Evolutionary conservation across 2,888 invertebrate species (phyloP).

Genomic region (Hirtodrosophila trivittata): DNA sequence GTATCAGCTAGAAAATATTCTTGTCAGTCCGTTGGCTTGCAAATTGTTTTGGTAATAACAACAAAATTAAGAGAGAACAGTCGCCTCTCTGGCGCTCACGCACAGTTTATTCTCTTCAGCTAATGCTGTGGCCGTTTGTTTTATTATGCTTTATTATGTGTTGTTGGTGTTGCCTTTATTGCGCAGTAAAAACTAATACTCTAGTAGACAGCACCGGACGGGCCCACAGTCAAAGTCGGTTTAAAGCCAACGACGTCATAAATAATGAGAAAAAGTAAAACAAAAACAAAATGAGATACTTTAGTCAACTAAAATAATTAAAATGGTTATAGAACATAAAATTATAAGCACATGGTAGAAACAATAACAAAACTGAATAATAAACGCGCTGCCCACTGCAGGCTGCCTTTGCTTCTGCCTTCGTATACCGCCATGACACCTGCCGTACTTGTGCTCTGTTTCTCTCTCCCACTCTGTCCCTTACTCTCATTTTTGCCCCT

Average conservation of each 20-base stretch:
- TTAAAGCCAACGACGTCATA: slow-evolving; percentile 49
- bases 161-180: slow-evolving; percentile 64
- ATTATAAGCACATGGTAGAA: slow-evolving; percentile 29
- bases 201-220: slow-evolving; percentile 29
- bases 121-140: slow-evolving; percentile 58
- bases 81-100: slow-evolving; percentile 15
- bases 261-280: slow-evolving; percentile 44
- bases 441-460: slow-evolving; percentile 24
- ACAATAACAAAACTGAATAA: slow-evolving; percentile 31
- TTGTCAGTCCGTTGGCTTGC: slow-evolving; percentile 25
- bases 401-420: slow-evolving; percentile 2
- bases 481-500: background rate
- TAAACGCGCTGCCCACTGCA: slow-evolving; percentile 17
- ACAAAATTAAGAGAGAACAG: slow-evolving; percentile 18
- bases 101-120: slow-evolving; percentile 30
- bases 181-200: slow-evolving; percentile 67
- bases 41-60: slow-evolving; percentile 47
- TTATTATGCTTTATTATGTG: slow-evolving; percentile 70
- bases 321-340: slow-evolving; percentile 40
- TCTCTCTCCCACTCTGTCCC: slow-evolving; percentile 1
- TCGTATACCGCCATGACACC: slow-evolving; percentile 36
- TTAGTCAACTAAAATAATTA: slow-evolving; percentile 55
- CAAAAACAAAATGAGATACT: slow-evolving; percentile 10
- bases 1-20: background rate
- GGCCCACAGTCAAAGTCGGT: slow-evolving; percentile 15